Evolutionary conservation across 2,888 invertebrate genomes (phyloP), one percentile per base, ranked within the genome.

Genomic region (Onthophagus sagittarius): DNA sequence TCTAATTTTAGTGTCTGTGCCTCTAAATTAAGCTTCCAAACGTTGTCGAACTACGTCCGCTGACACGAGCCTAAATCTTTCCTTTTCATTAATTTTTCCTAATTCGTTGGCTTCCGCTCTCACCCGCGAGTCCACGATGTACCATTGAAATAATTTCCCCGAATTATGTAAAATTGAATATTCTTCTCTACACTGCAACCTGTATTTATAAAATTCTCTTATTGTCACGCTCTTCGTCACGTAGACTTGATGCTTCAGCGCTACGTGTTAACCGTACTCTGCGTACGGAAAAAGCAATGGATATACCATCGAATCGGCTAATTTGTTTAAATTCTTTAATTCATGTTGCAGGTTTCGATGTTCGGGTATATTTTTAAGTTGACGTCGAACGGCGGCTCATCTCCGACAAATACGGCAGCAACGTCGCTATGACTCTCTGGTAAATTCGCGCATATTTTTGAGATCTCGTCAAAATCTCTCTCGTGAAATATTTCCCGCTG

Each of bases 241-340:
- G 33, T 5, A 7, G 33, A 33, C 7, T 5, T 7, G 33, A 33
- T 33, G n/a, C 33, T 5, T 5, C 7, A 7, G 7, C 33, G 33
- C 15, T 65, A 11, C 15, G 32, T 70, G 62, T 15, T 67, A 75
- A 23, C 77, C 78, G n/a, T 65, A 15, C 62, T 77, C 76, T 7
- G 74, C 76, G 31, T 31, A 39, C 0, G 76, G 77, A 71, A 77
- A 76, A 15, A 77, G 62, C 11, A 77, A 15, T 0, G 77, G 76
- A 71, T 77, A 78, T 7, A 73, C 74, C 71, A 77, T 71, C 33
- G 75, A 72, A 62, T 77, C 76, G 3, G 69, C 9, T n/a, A 74
- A 15, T 1, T 32, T 32, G 31, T 74, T 73, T 5, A 76, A 53
- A 69, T 71, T 75, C 53, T 73, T 72, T 31, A 73, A 13, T 71